phyloP scores from a whole-genome alignment of 2,888 invertebrate genomes.

The Tachina lurida region DNA sequence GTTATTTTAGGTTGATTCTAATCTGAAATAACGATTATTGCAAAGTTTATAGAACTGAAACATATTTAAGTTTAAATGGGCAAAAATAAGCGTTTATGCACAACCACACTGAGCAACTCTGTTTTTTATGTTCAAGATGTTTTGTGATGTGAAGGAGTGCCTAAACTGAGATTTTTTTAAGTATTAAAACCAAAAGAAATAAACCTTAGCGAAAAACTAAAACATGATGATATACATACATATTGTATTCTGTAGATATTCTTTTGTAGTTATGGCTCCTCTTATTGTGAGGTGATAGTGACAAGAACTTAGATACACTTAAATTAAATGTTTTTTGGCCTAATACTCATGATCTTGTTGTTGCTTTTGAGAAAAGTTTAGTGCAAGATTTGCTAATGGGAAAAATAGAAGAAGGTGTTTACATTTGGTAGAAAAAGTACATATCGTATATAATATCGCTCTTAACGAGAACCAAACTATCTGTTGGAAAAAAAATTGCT shows the following conservation, averaged over 20 bases:
- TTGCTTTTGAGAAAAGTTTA: constrained; percentile 39
- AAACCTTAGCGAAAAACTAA: constrained; percentile 33
- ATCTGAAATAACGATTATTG: constrained; percentile 68
- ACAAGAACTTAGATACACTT: constrained; percentile 66
- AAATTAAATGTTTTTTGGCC: constrained; percentile 55
- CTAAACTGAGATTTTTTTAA: constrained; percentile 59
- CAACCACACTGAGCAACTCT: not conserved
- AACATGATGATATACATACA: constrained; percentile 50
- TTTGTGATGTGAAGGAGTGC: constrained; percentile 63
- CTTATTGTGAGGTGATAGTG: constrained; percentile 54
- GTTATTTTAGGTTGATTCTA: constrained; percentile 69
- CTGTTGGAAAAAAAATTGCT: constrained; percentile 1
- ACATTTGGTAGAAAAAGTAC: constrained; percentile 23
- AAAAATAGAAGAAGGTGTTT: constrained; percentile 59
- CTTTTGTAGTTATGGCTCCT: not conserved
- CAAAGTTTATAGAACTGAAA: constrained; percentile 62
- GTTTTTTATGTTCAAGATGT: constrained; percentile 8
- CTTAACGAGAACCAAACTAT: constrained; percentile 27
- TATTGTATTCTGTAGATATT: constrained; percentile 20
- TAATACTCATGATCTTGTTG: constrained; percentile 12
- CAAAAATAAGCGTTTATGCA: constrained; percentile 49
- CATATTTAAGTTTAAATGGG: constrained; percentile 60
- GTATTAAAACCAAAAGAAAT: constrained; percentile 17
- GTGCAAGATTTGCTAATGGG: constrained; percentile 35
- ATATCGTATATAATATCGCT: not conserved